phyloP scores from a whole-genome alignment of 2,797 vertebrate genomes.

The Nannoperca obscura region DNA sequence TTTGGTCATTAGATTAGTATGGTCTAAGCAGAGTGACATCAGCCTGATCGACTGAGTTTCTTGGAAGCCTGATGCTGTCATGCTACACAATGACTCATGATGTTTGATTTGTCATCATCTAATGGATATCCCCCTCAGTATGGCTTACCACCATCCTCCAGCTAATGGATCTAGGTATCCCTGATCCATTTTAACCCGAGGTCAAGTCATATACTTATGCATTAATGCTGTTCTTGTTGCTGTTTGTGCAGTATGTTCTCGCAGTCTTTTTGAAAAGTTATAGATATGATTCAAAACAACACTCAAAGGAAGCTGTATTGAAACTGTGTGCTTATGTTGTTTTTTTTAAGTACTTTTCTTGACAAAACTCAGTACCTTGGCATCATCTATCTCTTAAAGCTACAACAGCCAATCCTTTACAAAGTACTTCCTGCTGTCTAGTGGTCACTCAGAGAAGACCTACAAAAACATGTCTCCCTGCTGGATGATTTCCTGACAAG shows the following conservation, averaged over 20 bases:
- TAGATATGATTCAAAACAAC: constrained; percentile 29
- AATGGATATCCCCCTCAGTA: constrained; percentile 61
- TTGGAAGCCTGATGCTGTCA: constrained; percentile 69
- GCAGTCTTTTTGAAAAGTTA: constrained; percentile 15
- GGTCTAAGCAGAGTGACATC: constrained; percentile 67
- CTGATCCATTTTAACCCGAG: constrained; percentile 57
- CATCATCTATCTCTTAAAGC: constrained; percentile 24
- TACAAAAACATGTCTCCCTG: constrained; percentile 32
- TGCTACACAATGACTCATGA: constrained; percentile 70
- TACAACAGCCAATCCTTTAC: constrained; percentile 43
- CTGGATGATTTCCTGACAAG: constrained; percentile 48
- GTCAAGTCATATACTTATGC: constrained; percentile 47
- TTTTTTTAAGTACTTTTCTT: constrained; percentile 26
- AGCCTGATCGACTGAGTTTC: constrained; percentile 66
- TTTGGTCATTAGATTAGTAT: constrained; percentile 64
- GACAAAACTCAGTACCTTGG: constrained; percentile 42
- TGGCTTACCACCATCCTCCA: constrained; percentile 56
- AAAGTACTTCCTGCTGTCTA: constrained; percentile 35
- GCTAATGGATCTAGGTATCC: constrained; percentile 61
- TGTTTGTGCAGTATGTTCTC: constrained; percentile 21
- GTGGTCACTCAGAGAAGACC: constrained; percentile 27
- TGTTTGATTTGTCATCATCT: constrained; percentile 67
- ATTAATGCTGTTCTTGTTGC: constrained; percentile 13
- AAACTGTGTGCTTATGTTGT: not conserved
- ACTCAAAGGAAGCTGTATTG: constrained; percentile 15